Percentiles rank a stretch among this genome's conserved stretches.
phyloP scores from a whole-genome alignment of 2,113 vertebrate species.

The Podarcis muralis region DNA sequence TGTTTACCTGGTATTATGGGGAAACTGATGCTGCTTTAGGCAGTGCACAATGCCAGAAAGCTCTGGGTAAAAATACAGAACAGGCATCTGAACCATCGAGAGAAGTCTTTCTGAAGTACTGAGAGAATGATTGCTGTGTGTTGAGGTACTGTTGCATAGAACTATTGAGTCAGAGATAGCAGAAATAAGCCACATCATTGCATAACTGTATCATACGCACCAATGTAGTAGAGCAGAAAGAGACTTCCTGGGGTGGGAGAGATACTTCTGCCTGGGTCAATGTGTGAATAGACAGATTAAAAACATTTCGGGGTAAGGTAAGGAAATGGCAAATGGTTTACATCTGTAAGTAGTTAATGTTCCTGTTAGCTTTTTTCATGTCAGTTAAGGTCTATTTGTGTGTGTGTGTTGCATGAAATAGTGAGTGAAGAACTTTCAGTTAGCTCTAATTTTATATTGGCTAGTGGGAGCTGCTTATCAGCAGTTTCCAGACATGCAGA shows the following conservation, averaged over 20 bases:
- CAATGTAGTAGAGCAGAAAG: not conserved
- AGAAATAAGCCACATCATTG: not conserved
- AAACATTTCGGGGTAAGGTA: not conserved
- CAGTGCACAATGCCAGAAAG: not conserved
- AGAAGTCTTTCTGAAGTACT: not conserved
- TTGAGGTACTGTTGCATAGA: not conserved
- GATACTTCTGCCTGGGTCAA: not conserved
- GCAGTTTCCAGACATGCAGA: not conserved
- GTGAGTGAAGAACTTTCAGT: not conserved
- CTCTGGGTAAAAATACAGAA: not conserved
- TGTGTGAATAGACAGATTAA: not conserved
- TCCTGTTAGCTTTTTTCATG: not conserved
- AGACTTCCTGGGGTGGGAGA: not conserved
- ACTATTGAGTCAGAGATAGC: not conserved
- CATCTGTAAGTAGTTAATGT: not conserved
- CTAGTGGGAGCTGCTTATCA: not conserved
- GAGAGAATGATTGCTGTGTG: not conserved
- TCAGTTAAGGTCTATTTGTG: not conserved
- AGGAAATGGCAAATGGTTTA: not conserved
- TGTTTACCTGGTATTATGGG: not conserved
- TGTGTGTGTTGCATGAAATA: not conserved
- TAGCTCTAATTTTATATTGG: conserved; percentile 21
- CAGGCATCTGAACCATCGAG: not conserved
- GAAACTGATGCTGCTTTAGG: not conserved
- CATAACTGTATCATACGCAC: not conserved